Base-by-base conservation (phyloP, 2,113 vertebrate species). In the Tiliqua scincoides region DNA sequence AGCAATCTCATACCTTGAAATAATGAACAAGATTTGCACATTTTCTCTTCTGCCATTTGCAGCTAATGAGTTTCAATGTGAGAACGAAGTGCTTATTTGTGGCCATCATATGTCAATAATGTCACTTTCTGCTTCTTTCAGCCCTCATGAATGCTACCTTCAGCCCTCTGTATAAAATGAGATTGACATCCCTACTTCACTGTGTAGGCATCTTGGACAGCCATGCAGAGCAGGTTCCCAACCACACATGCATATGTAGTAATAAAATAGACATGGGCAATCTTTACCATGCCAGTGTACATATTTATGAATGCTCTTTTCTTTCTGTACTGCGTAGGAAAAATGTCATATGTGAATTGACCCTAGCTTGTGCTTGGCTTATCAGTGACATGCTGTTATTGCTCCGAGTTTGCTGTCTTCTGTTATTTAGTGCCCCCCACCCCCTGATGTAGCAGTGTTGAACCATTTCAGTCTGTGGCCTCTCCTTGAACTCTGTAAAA, bases 401-500 rank as follows among this genome's bases (percentile, higher is more conserved):
- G 88, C 83, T 91, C 92, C 88, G 86, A 72, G 9, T 87, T 87
- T 70, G 10, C 76, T 70, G 0, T 92, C 84, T 90, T 94, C 86
- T 91, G 37, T 95, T 95, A 94, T 87, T 96, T 91, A 88, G 92
- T 65, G 74, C 91, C 89, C 75, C 78, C 87, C 30, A 52, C 18
- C 15, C 76, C 37, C 18, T 48, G 30, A 79, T 81, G 57, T 74
- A 85, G 74, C 79, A 35, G 78, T 63, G 43, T 80, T 92, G 79
- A 83, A 91, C 2, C 68, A 79, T 87, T 89, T 90, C 89, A 91
- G 90, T 86, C 86, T 92, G 88, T 96, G 95, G 90, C 96, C 96
- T 96, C 91, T 96, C 95, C 79, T 88, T 96, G 96, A 97, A 96
- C 96, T 94, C 95, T 6, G 88, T 88, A 89, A 93, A 95, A 94